Base-by-base conservation (phyloP, 2,888 invertebrate genomes). In the Drosophila gaucha region DNA sequence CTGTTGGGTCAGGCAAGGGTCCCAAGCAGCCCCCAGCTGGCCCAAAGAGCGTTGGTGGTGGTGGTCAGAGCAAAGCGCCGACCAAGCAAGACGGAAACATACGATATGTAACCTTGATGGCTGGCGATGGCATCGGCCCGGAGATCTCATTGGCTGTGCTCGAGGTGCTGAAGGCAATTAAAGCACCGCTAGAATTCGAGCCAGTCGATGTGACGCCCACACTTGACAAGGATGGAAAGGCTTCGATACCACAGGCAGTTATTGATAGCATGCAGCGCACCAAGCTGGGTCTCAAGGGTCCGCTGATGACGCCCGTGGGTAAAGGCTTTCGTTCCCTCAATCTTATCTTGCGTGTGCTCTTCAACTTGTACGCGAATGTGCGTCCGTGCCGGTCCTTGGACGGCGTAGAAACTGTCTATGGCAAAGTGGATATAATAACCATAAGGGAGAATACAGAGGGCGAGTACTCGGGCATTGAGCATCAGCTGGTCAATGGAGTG, bases 361-460 rank as follows among this genome's bases (percentile, higher is more conserved):
- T 99, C 91, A 97, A 97, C 91, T 93, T 99, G 54, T 99, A 98
- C 89, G 99, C 99, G 2, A 99, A 99, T 91, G 97, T 99, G 44
- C 94, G 99, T 88, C 99, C 99, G 0, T 99, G 99, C 92, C 95
- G 96, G 84, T 98, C 98, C 57, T 94, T 99, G 78, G 97, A 97
- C 89, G 99, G 99, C 92, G 95, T 92, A 91, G 97, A 98, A 92
- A 99, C 99, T 0, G 93, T 98, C 2, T 99, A 99, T 92, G 97
- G 98, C 90, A 95, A 98, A 90, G 99, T 99, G 16, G 97, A 99
- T 92, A 96, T 99, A 46, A 97, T 99, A 0, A 99, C 99, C 1
- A 99, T 99, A 88, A 94, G 99, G 85, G 99, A 99, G 93, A 99
- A 99, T 93, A 99, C 99, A 0, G 99, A 99, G 93, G 99, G 99